Base-by-base conservation (phyloP, 30 jellyfish, hydroid and myxozoan genomes). In the Catostylus mosaicus region DNA sequence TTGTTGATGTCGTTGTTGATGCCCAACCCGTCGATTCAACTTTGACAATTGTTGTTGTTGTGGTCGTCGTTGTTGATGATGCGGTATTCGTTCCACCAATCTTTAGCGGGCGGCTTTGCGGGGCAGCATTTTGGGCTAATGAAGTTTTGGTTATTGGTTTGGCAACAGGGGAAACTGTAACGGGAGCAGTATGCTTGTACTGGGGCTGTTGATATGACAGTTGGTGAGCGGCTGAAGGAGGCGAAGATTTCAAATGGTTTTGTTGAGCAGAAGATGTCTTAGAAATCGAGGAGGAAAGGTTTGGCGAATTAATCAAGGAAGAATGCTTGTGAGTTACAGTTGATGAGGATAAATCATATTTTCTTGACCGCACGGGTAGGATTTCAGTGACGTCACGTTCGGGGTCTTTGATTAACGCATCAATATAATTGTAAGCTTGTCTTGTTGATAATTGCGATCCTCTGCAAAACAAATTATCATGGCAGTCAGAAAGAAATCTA, bases 301-400 rank as follows among this genome's bases (percentile, higher is more conserved):
- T 22, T 20, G 88, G 52, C 6, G 88, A 31, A 23, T 35, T 57
- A 16, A 60, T 11, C 37, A 72, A 73, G 0, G 87, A 65, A 14
- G 93, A 59, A 30, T 56, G 93, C 50, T 83, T 83, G 12, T 67
- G 73, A 14, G 37, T 29, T 37, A n/a, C 23, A 24, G 27, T 71
- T 23, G 50, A 29, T 19, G 93, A 27, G 11, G 84, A 51, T 18
- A 82, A 46, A n/a, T 72, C 93, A 23, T n/a, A 9, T 62, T 67
- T 83, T 79, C 61, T 88, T 8, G 97, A 20, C 18, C 87, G 78
- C 38, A 93, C 86, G 18, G 98, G 98, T 4, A 93, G 68, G 27
- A 93, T 93, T 76, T 93, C 98, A 18, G 94, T 57, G 27, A 93
- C 98, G 75, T 93, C 97, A 1, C 95, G 56, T 27, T 93, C 98